A percentile compares a stretch with the other conserved stretches of the same genome.
These are phyloP conservation scores for Enoplolaimus lenunculus DNA, from an alignment of 2,888 invertebrate genomes.

Conservation along the genomic window DNA sequence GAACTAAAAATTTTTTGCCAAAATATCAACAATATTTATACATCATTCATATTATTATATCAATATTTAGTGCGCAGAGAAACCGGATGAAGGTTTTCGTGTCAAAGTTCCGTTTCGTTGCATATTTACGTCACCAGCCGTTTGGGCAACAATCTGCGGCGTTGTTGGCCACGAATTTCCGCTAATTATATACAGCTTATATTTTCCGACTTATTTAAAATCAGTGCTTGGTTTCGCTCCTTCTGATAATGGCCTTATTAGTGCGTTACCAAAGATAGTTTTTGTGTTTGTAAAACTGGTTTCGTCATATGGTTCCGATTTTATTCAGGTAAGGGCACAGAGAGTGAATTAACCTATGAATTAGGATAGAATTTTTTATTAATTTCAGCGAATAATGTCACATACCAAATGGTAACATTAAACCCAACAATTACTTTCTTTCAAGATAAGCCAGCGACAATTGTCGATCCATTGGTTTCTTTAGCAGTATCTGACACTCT, in stretches of 20 bases:
- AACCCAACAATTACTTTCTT: too few relatives aligned
- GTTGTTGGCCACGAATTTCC: conserved; percentile 27
- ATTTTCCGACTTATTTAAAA: conserved; percentile 32
- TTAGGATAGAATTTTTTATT: too few relatives aligned
- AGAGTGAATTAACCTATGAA: too few relatives aligned
- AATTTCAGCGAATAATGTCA: too few relatives aligned
- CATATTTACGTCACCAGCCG: conserved; percentile 23
- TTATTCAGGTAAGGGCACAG: not conserved
- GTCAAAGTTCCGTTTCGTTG: conserved; percentile 23
- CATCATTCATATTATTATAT: too few relatives aligned
- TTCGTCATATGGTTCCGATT: not conserved
- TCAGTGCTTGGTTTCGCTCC: conserved; percentile 27
- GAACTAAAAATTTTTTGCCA: too few relatives aligned
- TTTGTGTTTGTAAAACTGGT: conserved; percentile 10
- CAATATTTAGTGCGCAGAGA: too few relatives aligned
- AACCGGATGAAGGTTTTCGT: not conserved
- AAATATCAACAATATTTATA: too few relatives aligned
- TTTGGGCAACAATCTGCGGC: conserved; percentile 14
- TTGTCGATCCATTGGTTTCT: too few relatives aligned
- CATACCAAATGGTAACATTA: too few relatives aligned
- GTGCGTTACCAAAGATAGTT: conserved; percentile 10
- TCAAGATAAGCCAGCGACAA: too few relatives aligned
- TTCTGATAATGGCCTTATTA: conserved; percentile 11
- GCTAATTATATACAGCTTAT: conserved; percentile 29
- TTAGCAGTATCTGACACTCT: too few relatives aligned